Evolutionary conservation across 2,113 vertebrate species (phyloP).

Genomic region (Struthio camelus): DNA sequence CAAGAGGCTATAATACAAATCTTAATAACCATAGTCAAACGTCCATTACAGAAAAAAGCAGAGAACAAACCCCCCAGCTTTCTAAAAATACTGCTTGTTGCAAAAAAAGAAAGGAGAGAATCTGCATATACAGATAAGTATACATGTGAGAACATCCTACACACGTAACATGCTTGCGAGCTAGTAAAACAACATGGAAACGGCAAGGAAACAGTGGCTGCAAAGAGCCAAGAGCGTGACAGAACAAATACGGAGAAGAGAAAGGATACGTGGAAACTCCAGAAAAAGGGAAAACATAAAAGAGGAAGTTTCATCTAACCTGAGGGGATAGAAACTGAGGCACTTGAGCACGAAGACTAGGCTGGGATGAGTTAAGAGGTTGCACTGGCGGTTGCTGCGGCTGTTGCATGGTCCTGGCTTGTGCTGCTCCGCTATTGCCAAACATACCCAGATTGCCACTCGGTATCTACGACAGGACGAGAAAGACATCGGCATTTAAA

Average conservation of each 20-base stretch:
- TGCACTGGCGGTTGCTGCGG: conserved; percentile 91
- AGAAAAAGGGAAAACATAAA: background rate
- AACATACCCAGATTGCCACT: conserved; percentile 95
- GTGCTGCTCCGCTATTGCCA: conserved; percentile 95
- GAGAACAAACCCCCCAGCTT: background rate
- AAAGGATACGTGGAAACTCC: background rate
- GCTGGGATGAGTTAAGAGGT: conserved; percentile 98
- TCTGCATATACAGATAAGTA: background rate
- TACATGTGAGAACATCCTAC: background rate
- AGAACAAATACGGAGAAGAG: background rate
- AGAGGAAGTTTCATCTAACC: conserved; percentile 72
- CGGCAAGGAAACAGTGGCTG: background rate
- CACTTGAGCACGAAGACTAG: conserved; percentile 99
- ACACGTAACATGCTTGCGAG: background rate
- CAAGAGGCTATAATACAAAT: background rate
- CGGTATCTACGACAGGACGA: conserved; percentile 83
- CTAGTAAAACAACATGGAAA: background rate
- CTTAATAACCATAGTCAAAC: background rate
- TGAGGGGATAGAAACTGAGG: conserved; percentile 99
- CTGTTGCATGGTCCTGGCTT: conserved; percentile 89
- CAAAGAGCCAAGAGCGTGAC: background rate
- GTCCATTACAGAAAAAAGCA: background rate
- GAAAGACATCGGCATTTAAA: background rate
- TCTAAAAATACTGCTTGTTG: background rate
- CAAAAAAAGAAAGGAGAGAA: background rate